Evolutionary conservation across 1,140 invertebrate genomes (phyloP), one percentile per base, ranked within the genome.

Genomic region (Cheumatopsyche charites): DNA sequence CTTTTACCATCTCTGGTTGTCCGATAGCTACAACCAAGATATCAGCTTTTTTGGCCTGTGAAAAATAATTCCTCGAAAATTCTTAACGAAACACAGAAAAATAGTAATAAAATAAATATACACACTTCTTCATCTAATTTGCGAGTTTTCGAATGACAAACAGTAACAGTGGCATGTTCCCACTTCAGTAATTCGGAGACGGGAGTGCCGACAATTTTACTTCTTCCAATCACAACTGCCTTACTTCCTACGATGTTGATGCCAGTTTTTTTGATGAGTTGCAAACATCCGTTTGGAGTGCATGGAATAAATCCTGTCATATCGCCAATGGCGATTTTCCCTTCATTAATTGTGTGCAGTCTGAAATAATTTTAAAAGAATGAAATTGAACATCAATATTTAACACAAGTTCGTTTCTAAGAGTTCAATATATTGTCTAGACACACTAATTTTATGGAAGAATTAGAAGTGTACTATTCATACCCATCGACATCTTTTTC

Each of bases 1-100:
- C 94, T 82, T 95, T 95, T 0, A 99, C 96, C 84, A 98, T 87
- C 82, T 97, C 89, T 6, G 96, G 85, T 78, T 90, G 88, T 0
- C 98, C 98, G 77, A 99, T 96, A 1, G 90, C 98, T 4, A 98
- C 97, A 6, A 99, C 95, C 58, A 99, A 81, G 79, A 99, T 98
- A 82, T 99, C 98, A 17, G 97, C 98, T 76, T 86, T 83, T 71
- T 85, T 85, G 49, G 85, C 86, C 88, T 89, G 75, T n/a, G n/a
- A n/a, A n/a, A n/a, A n/a, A n/a, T n/a, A n/a, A n/a, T n/a, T n/a
- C 23, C 70, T 77, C 68, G 36, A 61, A 47, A 70, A n/a, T 21
- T 26, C n/a, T n/a, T n/a, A n/a, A n/a, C n/a, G n/a, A n/a, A n/a
- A n/a, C n/a, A n/a, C n/a, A n/a, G n/a, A 70, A 49, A 68, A 68